Evolutionary conservation across 1,140 invertebrate species (phyloP), one percentile per base, ranked within the genome.

Genomic region (Sycophaga agraensis): DNA sequence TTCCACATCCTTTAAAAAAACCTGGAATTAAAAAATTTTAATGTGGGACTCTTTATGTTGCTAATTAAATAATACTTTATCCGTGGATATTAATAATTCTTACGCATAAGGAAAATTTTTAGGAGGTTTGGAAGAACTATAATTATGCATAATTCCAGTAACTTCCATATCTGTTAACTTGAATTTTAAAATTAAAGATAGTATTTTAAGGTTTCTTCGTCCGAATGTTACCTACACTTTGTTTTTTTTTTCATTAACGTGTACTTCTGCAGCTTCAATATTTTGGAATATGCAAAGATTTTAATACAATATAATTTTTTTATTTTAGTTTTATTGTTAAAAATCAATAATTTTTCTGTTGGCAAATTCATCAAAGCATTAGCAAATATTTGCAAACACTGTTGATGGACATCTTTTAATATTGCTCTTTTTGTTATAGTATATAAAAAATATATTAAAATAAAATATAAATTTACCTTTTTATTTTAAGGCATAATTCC

Each of bases 401-500:
- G 40, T 11, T n/a, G 34, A 4, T 42, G n/a, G 12, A 35, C 43
- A 31, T 9, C 45, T 1, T 42, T 75, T 77, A 48, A 66, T 82
- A 39, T 82, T 66, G 72, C 80, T 82, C 77, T 66, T 61, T 56
- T 40, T 55, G 76, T 81, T 81, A 81, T 79, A 73, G 78, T 72
- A 65, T 64, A 49, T 67, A 67, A 68, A 16, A 34, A 50, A 61
- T 56, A 59, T 59, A 59, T 70, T 59, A 24, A 54, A 61, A 56
- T 37, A 58, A 54, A 58, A 53, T 53, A 35, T 26, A 16, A 35
- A 19, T 57, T 66, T 78, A 92, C 91, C 84, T 90, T 85, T 82
- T 96, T 94, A 78, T 96, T 92, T 78, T 87, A 91, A 59, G 90
- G 88, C 80, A 95, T 89, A 66, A 97, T 91, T 65, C 96, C 96